Evolutionary conservation across 2,888 invertebrate genomes (phyloP), one percentile per base, ranked within the genome.

Genomic region (Cosmopolites sordidus): DNA sequence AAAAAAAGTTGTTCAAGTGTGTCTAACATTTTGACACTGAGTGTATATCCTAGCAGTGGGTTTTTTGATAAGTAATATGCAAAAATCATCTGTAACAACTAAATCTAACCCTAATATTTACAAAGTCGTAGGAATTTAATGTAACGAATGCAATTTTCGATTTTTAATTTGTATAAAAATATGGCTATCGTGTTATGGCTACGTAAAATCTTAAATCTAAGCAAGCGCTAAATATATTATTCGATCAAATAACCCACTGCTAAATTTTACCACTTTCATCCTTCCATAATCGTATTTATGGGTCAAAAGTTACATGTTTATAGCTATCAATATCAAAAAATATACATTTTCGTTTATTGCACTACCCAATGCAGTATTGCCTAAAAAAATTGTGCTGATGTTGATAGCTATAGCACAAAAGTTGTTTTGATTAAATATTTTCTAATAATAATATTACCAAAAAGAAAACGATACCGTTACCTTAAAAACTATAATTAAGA

Each of bases 101-200:
- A 46, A 14, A 11, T 12, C 40, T 47, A 47, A 1, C 8, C 11
- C 39, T 40, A 47, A 16, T 40, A 40, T 47, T 47, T 47, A 39
- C 47, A 47, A 38, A 40, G 17, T 47, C 39, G 39, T 47, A 39
- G 37, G 33, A 33, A 11, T 33, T n/a, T 11, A 33, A 4, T 33
- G 5, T 33, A n/a, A 5, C 11, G 12, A 33, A 33, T 33, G 3
- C 5, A 33, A 33, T 33, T 33, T 12, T 27, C 27, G 27, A 27
- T 27, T 27, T n/a, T n/a, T 27, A 9, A 33, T 3, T 9, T 33
- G 33, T 33, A 33, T 33, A 33, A 33, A 33, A 33, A 33, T 33
- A 33, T 33, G 33, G 33, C 33, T 33, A 9, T n/a, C 2, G 11
- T n/a, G 12, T 33, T 33, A 33, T 33, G 33, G 33, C 33, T 33